A percentile compares a stretch with the other conserved stretches of the same genome.
phyloP scores from a whole-genome alignment of 2,113 vertebrate species.

The Nicator chloris region DNA sequence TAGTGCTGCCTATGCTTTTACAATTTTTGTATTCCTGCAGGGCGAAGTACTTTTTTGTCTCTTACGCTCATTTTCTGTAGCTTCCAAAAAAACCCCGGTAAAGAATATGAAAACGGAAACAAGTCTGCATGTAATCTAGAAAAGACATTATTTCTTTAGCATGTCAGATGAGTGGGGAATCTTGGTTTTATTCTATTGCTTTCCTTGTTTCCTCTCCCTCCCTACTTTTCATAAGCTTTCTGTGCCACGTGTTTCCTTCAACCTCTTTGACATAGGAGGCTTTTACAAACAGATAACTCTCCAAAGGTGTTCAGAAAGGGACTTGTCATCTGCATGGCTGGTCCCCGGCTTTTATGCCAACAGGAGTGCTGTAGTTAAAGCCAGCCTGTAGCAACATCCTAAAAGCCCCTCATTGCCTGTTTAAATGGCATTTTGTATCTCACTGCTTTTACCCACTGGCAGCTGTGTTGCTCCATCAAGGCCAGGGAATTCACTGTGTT shows the following conservation, averaged over 20 bases:
- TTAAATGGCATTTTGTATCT: background rate
- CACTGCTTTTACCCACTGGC: background rate
- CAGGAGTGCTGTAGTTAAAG: background rate
- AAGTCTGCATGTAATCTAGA: constrained; percentile 70
- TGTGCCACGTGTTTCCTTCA: background rate
- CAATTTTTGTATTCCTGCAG: constrained; percentile 84
- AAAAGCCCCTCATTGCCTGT: background rate
- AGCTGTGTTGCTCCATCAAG: background rate
- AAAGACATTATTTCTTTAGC: constrained; percentile 61
- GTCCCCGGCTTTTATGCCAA: background rate
- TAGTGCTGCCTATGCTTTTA: constrained; percentile 84
- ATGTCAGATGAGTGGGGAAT: background rate
- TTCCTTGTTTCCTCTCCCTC: constrained; percentile 40
- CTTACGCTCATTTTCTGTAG: constrained; percentile 76
- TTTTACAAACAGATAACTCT: background rate
- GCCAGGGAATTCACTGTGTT: background rate
- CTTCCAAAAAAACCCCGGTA: constrained; percentile 69
- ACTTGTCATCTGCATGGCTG: background rate
- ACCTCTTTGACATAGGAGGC: background rate
- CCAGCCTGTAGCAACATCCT: background rate
- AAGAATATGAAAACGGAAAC: constrained; percentile 63
- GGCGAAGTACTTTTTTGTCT: constrained; percentile 85
- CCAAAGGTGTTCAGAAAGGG: background rate
- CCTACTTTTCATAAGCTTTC: constrained; percentile 13
- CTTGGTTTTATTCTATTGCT: constrained; percentile 36